Base-by-base conservation (phyloP, 1,140 invertebrate genomes). In the Papilio dardanus region DNA sequence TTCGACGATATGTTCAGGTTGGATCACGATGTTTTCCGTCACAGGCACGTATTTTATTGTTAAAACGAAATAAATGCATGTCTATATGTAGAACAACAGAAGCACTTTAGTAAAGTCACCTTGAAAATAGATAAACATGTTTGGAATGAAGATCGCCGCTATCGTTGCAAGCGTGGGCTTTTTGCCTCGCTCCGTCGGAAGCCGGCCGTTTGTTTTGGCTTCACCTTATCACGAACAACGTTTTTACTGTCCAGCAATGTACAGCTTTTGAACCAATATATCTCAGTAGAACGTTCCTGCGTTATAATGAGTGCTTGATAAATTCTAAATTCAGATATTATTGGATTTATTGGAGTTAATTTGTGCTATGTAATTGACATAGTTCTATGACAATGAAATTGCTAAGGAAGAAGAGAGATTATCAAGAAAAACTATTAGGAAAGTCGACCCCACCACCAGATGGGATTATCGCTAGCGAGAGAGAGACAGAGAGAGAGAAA, bases 81-180 rank as follows among this genome's bases (percentile, higher is more conserved):
- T 30, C 28, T 71, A 46, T 42, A 46, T 40, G 12, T 71, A 16
- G 40, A 50, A 28, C 24, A 54, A 28, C 30, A 73, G 71, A 54
- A 54, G 71, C 28, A 73, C 71, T 73, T 54, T 54, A 54, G 71
- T 73, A 73, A 73, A 73, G 71, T 73, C 71, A 73, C 71, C 71
- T 73, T 73, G 71, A 73, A 71, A 73, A 71, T 33, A 73, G 46
- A 73, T 71, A 71, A 71, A 71, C 69, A 71, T 73, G 71, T 46
- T 31, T 33, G 71, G 71, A 73, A 73, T 73, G 71, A 73, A 73
- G 71, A 73, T 73, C 50, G 54, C 46, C 42, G 42, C 46, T 73
- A 73, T 73, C 71, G 31, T 40, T 73, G 71, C 71, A 73, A 58
- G 71, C 71, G 71, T 58, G 71, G 46, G 71, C 71, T 73, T 73